A percentile compares a stretch with the other conserved stretches of the same genome.
Evolutionary conservation across 1,140 invertebrate genomes (phyloP).

Genomic region (Stegodyphus dumicola): DNA sequence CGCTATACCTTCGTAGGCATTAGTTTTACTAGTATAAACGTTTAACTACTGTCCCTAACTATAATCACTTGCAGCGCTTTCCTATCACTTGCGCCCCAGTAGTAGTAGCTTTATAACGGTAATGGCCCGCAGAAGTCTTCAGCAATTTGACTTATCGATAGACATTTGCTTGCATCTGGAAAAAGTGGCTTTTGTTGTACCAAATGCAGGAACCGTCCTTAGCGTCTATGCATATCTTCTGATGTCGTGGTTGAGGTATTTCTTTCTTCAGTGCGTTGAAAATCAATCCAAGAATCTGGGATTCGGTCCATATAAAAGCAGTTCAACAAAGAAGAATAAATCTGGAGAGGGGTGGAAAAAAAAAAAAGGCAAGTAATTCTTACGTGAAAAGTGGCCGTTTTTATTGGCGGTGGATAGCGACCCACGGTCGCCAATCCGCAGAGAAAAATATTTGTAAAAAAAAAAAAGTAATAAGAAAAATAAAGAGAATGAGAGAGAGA

Average conservation of each 20-base stretch:
- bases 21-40: no score
- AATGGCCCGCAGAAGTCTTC: no score
- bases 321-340: not conserved
- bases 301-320: not conserved
- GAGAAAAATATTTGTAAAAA: constrained; percentile 12
- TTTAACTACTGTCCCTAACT: no score
- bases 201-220: not conserved
- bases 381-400: constrained; percentile 11
- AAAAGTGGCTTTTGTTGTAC: not conserved
- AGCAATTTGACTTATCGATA: not conserved
- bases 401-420: constrained; percentile 32
- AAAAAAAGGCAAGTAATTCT: constrained; percentile 13
- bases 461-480: not conserved
- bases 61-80: no score
- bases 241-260: not conserved
- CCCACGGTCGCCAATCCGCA: constrained; percentile 14
- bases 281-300: not conserved
- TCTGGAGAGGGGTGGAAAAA: not conserved
- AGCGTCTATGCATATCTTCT: not conserved
- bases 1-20: no score
- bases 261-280: no score
- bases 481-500: not conserved
- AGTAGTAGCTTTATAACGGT: no score
- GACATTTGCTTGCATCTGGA: not conserved
- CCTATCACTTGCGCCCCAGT: no score